Evolutionary conservation across 2,888 invertebrate species (phyloP).

Genomic region (Drosophila helvetica): DNA sequence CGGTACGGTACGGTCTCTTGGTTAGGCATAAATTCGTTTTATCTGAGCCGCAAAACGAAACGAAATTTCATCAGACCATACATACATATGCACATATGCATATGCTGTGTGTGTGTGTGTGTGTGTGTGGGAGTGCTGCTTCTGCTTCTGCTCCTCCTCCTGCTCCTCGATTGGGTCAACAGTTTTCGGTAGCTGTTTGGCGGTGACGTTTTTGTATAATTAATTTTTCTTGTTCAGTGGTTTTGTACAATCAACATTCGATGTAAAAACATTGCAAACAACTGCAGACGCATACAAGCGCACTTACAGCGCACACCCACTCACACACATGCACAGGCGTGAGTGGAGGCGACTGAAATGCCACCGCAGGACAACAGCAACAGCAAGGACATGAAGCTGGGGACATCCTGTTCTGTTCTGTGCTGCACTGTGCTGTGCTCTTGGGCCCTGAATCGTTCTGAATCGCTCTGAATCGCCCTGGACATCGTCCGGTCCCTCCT

Average conservation of each 20-base stretch:
- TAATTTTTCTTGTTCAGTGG: slow-evolving; percentile 84
- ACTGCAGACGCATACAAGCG: slow-evolving; percentile 73
- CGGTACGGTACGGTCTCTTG: slow-evolving; percentile 30
- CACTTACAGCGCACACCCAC: slow-evolving; percentile 70
- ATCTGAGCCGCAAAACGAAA: slow-evolving; percentile 49
- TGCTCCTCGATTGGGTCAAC: slow-evolving; percentile 61
- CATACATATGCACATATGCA: neutral
- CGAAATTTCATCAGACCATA: slow-evolving; percentile 28
- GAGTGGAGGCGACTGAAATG: slow-evolving; percentile 44
- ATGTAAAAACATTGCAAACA: slow-evolving; percentile 76
- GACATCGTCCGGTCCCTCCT: slow-evolving; percentile 26
- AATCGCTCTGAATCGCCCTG: slow-evolving; percentile 31
- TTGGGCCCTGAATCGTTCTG: slow-evolving; percentile 19
- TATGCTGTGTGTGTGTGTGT: slow-evolving; percentile 12
- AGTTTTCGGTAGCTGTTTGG: slow-evolving; percentile 78
- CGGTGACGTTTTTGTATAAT: slow-evolving; percentile 82
- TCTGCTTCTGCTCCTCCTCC: neutral
- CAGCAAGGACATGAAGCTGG: slow-evolving; percentile 26
- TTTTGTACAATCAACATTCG: slow-evolving; percentile 82
- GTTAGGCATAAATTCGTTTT: slow-evolving; percentile 68
- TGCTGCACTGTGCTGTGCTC: slow-evolving; percentile 42
- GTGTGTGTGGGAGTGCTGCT: slow-evolving; percentile 13
- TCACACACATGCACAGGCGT: slow-evolving; percentile 1
- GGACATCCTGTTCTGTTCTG: slow-evolving; percentile 8
- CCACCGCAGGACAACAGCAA: slow-evolving; percentile 70